Percentiles rank a stretch among this genome's conserved stretches.
Conservation (phyloP, 2,888 invertebrate species). For the Drepana falcataria region DNA sequence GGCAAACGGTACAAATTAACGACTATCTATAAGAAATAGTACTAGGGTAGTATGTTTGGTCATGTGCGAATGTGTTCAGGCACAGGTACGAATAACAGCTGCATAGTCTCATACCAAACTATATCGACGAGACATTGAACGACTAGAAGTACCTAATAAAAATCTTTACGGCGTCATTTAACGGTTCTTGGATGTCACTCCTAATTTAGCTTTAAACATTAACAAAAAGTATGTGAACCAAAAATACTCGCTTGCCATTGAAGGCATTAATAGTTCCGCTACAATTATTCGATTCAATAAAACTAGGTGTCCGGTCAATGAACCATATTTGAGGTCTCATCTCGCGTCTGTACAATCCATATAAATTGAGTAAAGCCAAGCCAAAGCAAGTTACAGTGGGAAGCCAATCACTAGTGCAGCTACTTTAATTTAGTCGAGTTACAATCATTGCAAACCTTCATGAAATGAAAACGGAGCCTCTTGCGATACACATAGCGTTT, state of each 20-base stretch:
- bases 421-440: constrained; percentile 13
- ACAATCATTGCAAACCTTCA: constrained; percentile 2
- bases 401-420: constrained; percentile 4
- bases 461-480: neutral
- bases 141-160: no score
- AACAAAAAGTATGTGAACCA: neutral
- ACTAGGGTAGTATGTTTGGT: no score
- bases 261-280: neutral
- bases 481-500: constrained; percentile 3
- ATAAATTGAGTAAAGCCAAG: constrained; percentile 17
- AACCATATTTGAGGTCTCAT: constrained; percentile 13
- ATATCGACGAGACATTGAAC: no score
- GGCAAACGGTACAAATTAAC: no score
- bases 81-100: no score
- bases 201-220: no score
- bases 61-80: no score
- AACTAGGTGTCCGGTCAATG: constrained; percentile 23
- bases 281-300: neutral
- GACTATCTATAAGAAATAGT: no score
- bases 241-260: neutral
- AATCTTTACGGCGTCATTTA: neutral
- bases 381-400: constrained; percentile 8
- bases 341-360: constrained; percentile 11
- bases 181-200: neutral
- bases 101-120: no score